Base-by-base conservation (phyloP, 2,113 vertebrate genomes). In the Zosterops borbonicus region DNA sequence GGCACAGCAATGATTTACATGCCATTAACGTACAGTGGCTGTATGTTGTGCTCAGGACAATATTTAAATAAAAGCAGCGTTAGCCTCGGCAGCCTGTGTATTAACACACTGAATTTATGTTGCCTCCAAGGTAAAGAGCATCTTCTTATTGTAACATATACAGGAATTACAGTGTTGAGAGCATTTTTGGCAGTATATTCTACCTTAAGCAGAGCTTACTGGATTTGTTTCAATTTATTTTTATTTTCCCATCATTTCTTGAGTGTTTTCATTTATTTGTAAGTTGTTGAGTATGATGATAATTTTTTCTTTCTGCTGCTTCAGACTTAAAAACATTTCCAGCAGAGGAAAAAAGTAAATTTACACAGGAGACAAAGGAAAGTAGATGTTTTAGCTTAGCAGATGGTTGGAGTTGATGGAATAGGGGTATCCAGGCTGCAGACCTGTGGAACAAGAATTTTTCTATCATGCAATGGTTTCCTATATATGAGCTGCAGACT, bases 61-160 rank as follows among this genome's bases (percentile, higher is more conserved):
- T 81, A 96, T 97, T 97, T 95, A 97, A 97, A 96, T 92, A 93
- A 96, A 96, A 96, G 80, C 83, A 87, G 81, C 0, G 3, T 88
- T 95, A 96, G 86, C 75, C 83, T 95, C 93, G 62, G 83, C 92
- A 93, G 81, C 24, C 55, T 92, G 68, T 29, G 55, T 70, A 92
- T 96, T 96, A 96, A 93, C 90, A 92, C 81, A 58, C 55, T 88
- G 83, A 94, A 95, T 95, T 97, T 95, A 89, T 91, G 78, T 84
- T 95, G 78, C 90, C 88, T 96, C 62, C 71, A 96, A 97, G 95
- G 91, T 93, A 95, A 95, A 95, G 62, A 95, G 73, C 65, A 90
- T 91, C 89, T 80, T 96, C 77, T 90, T 89, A 86, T 76, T 95
- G 68, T 64, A 96, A 92, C 68, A 76, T 81, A 88, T 33, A 91